These are phyloP conservation scores for Crotalus tigris DNA, from an alignment of 2,113 vertebrate genomes.

Conservation along the genomic window DNA sequence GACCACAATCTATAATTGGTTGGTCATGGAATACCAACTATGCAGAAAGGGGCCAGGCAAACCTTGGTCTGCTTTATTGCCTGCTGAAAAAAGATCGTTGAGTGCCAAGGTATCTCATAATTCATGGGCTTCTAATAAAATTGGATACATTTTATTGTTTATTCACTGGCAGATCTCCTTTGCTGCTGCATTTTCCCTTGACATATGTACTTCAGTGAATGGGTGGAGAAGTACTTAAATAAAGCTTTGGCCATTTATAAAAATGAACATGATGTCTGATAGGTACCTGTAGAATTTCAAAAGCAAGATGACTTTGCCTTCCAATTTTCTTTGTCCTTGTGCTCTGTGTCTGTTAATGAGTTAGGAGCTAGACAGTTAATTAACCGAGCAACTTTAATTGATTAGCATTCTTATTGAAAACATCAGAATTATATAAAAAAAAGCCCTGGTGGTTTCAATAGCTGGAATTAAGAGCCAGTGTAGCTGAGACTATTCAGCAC, in stretches of 20 bases:
- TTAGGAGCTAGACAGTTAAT: constrained; percentile 15
- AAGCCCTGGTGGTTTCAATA: not conserved
- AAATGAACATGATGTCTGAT: not conserved
- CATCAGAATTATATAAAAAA: not conserved
- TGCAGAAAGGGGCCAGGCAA: not conserved
- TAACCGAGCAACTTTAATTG: constrained; percentile 12
- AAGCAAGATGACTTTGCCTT: not conserved
- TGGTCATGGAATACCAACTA: not conserved
- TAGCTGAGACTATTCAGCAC: not conserved
- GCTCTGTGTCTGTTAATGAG: constrained; percentile 3
- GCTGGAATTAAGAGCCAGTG: not conserved
- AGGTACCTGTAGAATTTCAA: not conserved
- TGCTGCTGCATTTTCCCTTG: not conserved
- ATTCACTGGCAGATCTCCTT: not conserved
- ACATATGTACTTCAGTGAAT: not conserved
- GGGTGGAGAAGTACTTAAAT: not conserved
- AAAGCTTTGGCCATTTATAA: not conserved
- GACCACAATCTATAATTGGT: not conserved
- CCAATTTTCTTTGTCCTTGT: not conserved
- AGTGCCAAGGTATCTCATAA: not conserved
- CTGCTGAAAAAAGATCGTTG: not conserved
- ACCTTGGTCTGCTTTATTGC: not conserved
- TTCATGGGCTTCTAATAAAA: not conserved
- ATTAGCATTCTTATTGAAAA: constrained; percentile 6
- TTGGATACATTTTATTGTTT: not conserved